Evolutionary conservation across 2,888 invertebrate genomes (phyloP).

Genomic region (Stenichneumon culpator): DNA sequence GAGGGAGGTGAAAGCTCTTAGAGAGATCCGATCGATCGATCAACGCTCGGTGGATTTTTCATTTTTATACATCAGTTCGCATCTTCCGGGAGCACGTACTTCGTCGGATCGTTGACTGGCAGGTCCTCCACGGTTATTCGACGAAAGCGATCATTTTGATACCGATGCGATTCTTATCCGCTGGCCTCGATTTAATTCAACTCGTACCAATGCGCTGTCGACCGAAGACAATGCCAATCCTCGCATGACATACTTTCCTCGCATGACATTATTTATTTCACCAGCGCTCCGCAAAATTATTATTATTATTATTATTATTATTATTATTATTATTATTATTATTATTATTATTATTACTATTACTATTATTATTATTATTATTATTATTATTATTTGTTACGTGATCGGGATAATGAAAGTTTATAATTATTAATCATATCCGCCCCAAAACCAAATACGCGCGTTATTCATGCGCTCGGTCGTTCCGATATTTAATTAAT

Average conservation of each 20-base stretch:
- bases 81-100: constrained; percentile 16
- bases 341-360: too few species aligned
- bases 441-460: too few species aligned
- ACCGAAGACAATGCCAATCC: not conserved
- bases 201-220: not conserved
- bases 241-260: not conserved
- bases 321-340: too few species aligned
- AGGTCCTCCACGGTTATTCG: not conserved
- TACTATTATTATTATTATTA: too few species aligned
- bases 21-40: constrained; percentile 55
- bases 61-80: constrained; percentile 42
- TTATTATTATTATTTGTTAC: too few species aligned
- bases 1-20: constrained; percentile 20
- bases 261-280: too few species aligned
- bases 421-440: too few species aligned
- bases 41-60: constrained; percentile 38
- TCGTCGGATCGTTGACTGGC: constrained; percentile 24
- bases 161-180: not conserved
- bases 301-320: too few species aligned
- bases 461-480: too few species aligned
- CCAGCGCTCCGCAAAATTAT: too few species aligned
- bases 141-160: not conserved
- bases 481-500: too few species aligned
- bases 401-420: too few species aligned
- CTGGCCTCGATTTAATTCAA: not conserved